phyloP scores from a whole-genome alignment of 2,113 vertebrate species.

The Corythornis madagascariensis region DNA sequence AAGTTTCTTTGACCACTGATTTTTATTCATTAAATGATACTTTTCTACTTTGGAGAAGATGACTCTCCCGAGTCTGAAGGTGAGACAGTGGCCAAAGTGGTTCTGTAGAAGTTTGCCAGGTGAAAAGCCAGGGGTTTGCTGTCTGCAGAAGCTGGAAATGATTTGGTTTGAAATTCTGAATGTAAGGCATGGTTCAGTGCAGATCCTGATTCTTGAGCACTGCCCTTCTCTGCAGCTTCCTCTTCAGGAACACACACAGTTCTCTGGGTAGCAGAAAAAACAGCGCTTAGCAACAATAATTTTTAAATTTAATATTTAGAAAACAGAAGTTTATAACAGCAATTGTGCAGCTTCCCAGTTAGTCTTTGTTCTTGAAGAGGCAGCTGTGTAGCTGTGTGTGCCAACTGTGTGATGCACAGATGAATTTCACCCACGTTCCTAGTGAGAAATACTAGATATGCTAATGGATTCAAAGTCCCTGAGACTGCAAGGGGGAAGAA shows the following conservation, averaged over 20 bases:
- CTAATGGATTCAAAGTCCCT: background rate
- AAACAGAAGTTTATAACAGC: rapidly evolving
- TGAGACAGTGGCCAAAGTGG: background rate
- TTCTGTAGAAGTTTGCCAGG: background rate
- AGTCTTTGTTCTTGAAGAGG: background rate
- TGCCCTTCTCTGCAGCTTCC: background rate
- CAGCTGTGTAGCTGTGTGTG: background rate
- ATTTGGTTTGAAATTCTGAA: background rate
- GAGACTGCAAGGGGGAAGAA: background rate
- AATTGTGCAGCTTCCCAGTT: background rate
- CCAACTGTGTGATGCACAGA: background rate
- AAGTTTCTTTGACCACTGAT: background rate
- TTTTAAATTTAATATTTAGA: background rate
- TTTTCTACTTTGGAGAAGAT: background rate
- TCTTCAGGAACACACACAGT: background rate
- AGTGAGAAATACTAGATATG: background rate
- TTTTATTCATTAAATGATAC: background rate
- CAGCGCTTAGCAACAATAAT: background rate
- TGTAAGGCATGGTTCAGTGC: background rate
- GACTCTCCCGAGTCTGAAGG: background rate
- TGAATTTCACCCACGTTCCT: background rate
- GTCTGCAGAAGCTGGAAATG: background rate
- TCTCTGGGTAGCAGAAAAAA: background rate
- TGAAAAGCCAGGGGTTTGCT: background rate
- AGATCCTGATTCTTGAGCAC: background rate